Percentiles rank a stretch among this genome's conserved stretches.
These are phyloP conservation scores for Lasiommata megera DNA, from an alignment of 2,888 invertebrate species.

Conservation along the genomic window DNA sequence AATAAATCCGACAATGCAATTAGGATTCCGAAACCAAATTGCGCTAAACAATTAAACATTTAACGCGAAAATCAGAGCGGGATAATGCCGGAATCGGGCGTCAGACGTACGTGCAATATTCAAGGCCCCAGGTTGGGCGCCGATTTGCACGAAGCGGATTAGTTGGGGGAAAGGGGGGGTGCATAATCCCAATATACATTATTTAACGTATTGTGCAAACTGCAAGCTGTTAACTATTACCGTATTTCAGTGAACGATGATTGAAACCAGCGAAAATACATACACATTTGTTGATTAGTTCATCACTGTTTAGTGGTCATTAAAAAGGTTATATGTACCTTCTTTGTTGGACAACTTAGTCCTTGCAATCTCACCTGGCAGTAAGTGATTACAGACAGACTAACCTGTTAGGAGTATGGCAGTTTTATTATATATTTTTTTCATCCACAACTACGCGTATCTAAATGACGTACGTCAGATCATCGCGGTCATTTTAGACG, in stretches of 20 bases:
- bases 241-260: neutral
- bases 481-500: too few relatives aligned
- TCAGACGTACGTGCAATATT: constrained; percentile 37
- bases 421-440: too few relatives aligned
- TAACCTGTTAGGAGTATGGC: too few relatives aligned
- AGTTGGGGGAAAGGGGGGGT: constrained; percentile 21
- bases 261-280: neutral
- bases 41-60: constrained; percentile 31
- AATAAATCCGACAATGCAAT: constrained; percentile 19
- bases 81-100: constrained; percentile 28
- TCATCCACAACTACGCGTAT: too few relatives aligned
- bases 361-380: too few relatives aligned
- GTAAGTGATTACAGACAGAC: too few relatives aligned
- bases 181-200: constrained; percentile 27
- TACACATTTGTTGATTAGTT: too few relatives aligned
- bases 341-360: too few relatives aligned
- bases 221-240: constrained; percentile 4
- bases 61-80: constrained; percentile 27
- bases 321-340: too few relatives aligned
- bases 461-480: too few relatives aligned
- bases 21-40: constrained; percentile 21
- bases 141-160: constrained; percentile 36
- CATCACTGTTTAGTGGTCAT: too few relatives aligned
- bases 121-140: constrained; percentile 33
- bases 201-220: constrained; percentile 26